Percentiles rank a stretch among this genome's conserved stretches.
Conservation (phyloP, 1,140 invertebrate genomes). For the Lepidostoma basale region DNA sequence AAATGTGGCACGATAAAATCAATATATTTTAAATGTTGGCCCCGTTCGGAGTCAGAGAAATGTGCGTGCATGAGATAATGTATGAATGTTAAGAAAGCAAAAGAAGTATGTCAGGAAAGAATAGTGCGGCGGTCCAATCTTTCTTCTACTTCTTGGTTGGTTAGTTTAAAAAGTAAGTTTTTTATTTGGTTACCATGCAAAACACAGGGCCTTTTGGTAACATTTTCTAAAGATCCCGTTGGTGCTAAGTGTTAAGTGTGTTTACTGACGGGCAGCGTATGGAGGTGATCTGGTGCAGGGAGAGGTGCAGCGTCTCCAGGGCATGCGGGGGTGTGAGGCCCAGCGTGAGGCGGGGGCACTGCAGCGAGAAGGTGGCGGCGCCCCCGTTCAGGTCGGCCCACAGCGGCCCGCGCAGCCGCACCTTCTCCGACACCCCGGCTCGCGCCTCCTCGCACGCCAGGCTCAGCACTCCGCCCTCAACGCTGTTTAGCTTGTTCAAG, state of each 20-base stretch:
- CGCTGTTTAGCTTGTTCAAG: neutral
- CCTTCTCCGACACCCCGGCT: neutral
- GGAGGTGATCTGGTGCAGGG: neutral
- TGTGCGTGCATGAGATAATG: no score
- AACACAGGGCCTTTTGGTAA: neutral
- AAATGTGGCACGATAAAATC: no score
- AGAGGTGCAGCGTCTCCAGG: neutral
- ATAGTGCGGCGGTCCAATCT: neutral
- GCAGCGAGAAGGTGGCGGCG: neutral
- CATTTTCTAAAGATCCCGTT: neutral
- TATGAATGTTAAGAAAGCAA: no score
- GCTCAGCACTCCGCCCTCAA: neutral
- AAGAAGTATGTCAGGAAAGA: no score
- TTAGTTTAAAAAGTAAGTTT: neutral
- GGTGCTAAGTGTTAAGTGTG: neutral
- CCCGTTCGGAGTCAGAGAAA: no score
- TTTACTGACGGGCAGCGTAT: neutral
- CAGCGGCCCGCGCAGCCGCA: neutral
- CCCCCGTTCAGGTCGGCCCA: neutral
- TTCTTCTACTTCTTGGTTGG: neutral
- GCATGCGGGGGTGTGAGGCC: neutral
- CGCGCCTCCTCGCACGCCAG: neutral
- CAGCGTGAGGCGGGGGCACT: neutral
- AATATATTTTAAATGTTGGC: no score
- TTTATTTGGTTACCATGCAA: neutral